These are phyloP conservation scores for Choristoneura fumiferana DNA, from an alignment of 1,140 invertebrate genomes.

Conservation along the genomic window DNA sequence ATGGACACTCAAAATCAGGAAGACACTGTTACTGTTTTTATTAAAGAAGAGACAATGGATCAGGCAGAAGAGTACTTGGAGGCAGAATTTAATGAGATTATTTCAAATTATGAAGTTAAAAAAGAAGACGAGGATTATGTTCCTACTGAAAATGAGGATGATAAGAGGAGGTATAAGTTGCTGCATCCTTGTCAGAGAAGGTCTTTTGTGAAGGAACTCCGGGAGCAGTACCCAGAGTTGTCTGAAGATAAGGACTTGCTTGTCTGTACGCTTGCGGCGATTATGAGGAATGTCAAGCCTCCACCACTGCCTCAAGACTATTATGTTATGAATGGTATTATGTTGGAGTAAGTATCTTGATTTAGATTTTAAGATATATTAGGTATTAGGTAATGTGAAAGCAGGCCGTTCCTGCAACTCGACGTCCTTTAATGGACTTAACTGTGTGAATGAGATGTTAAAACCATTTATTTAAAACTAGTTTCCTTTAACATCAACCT, in stretches of 20 bases:
- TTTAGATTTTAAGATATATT: background rate
- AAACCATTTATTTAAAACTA: too few relatives aligned
- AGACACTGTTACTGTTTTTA: conserved; percentile 25
- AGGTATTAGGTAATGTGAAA: too few relatives aligned
- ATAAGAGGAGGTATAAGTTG: background rate
- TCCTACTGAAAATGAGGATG: background rate
- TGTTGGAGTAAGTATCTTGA: conserved; percentile 48
- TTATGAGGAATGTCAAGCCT: conserved; percentile 51
- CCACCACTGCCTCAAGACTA: conserved; percentile 48
- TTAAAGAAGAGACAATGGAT: conserved; percentile 30
- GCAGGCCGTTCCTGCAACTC: too few relatives aligned
- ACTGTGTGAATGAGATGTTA: too few relatives aligned
- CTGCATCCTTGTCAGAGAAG: background rate
- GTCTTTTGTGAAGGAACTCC: conserved; percentile 28
- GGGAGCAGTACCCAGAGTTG: conserved; percentile 47
- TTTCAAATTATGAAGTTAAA: conserved; percentile 23
- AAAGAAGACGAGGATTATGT: conserved; percentile 17
- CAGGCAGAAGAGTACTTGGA: conserved; percentile 22
- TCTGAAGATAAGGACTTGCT: conserved; percentile 38
- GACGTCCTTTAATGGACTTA: too few relatives aligned
- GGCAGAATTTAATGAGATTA: conserved; percentile 27
- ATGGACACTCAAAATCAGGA: conserved; percentile 29
- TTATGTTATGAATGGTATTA: conserved; percentile 48
- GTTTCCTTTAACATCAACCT: too few relatives aligned
- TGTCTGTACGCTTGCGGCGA: conserved; percentile 41